phyloP scores from a whole-genome alignment of 2,113 vertebrate species.

The Prionailurus viverrinus region DNA sequence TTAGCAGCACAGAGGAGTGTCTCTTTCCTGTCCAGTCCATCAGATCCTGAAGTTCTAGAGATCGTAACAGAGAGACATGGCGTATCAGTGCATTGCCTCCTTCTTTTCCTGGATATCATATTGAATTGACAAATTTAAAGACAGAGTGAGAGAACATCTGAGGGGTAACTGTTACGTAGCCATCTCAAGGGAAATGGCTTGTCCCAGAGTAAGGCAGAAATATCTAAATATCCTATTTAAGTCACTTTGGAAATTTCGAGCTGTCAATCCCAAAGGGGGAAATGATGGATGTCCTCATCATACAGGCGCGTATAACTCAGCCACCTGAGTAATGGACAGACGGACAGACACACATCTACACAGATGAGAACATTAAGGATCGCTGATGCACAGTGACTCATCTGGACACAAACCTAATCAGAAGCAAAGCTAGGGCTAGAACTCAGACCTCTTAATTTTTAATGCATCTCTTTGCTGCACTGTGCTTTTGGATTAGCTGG shows the following conservation, averaged over 20 bases:
- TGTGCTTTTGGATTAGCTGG: not conserved
- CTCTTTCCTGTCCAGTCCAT: not conserved
- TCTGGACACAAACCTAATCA: not conserved
- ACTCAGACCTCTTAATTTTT: not conserved
- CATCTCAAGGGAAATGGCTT: not conserved
- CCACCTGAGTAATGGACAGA: not conserved
- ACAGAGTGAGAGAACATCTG: not conserved
- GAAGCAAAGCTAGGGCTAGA: not conserved
- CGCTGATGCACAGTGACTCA: not conserved
- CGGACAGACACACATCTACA: not conserved
- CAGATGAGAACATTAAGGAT: not conserved
- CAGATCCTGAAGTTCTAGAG: not conserved
- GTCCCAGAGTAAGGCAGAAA: not conserved
- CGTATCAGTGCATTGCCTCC: rapidly evolving
- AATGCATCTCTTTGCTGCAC: not conserved
- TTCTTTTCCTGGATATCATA: not conserved
- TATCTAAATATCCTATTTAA: not conserved
- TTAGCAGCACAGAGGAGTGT: no score
- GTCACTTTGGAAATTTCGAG: not conserved
- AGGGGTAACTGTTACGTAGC: rapidly evolving
- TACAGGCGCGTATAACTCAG: not conserved
- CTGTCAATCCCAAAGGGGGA: not conserved
- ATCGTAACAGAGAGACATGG: not conserved
- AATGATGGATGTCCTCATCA: not conserved
- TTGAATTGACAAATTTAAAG: not conserved